Percentiles rank a stretch among this genome's conserved stretches.
phyloP scores from a whole-genome alignment of 2,113 vertebrate genomes.

The Pontoporia blainvillei region DNA sequence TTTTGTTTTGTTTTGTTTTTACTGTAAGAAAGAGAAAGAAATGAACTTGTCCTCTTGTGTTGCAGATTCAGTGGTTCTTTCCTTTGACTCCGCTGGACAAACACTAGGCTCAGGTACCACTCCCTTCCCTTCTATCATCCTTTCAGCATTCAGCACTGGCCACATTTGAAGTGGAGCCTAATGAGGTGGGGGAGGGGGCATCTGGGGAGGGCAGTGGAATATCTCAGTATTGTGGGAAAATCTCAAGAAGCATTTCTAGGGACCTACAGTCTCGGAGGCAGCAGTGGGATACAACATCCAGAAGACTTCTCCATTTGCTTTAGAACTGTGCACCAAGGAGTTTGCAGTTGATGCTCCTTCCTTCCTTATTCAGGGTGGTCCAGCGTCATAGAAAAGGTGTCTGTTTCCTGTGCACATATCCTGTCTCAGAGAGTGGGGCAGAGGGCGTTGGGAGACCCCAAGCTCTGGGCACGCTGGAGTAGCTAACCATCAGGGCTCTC shows the following conservation, averaged over 20 bases:
- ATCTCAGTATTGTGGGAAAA: neutral
- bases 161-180: slow-evolving; percentile 56
- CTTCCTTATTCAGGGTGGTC: neutral
- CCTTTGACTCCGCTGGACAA: slow-evolving; percentile 92
- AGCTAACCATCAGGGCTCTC: neutral
- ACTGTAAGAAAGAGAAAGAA: slow-evolving; percentile 75
- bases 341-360: neutral
- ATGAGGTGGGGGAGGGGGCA: slow-evolving; percentile 79
- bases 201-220: neutral
- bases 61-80: slow-evolving; percentile 93
- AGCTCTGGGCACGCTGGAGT: neutral
- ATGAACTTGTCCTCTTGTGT: slow-evolving; percentile 94
- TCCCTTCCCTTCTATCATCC: slow-evolving; percentile 71
- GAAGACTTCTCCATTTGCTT: neutral
- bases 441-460: neutral
- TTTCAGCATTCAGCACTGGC: slow-evolving; percentile 62
- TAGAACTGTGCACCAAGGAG: neutral
- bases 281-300: neutral
- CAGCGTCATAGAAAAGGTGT: neutral
- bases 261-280: neutral
- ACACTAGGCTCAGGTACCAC: slow-evolving; percentile 96
- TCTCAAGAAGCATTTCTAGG: neutral
- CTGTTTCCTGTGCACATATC: neutral
- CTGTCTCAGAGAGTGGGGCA: neutral
- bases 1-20: neutral